Evolutionary conservation across 2,888 invertebrate species (phyloP), one percentile per base, ranked within the genome.

Genomic region (Ganaspis brasiliensis): DNA sequence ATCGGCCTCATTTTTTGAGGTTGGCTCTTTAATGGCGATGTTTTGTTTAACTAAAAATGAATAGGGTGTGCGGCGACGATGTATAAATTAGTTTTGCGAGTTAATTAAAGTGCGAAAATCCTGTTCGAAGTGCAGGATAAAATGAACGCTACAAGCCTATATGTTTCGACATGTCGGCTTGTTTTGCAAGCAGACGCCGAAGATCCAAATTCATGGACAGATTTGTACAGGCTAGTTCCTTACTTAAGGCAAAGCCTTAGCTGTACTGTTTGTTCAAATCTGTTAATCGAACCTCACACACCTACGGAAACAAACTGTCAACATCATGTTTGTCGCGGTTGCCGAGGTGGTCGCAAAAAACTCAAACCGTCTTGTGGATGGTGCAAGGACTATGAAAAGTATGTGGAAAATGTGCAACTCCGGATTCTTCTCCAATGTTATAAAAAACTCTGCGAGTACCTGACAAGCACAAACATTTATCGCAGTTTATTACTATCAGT

Each of bases 181-280:
- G 95, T 96, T 87, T 93, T 97, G 88, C 94, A 95, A 91, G 95
- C 96, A 76, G 94, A 96, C 86, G 93, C 94, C 63, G 93, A 94
- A 77, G 95, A 95, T 90, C 94, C 95, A 83, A 94, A 94, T 89
- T 94, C 95, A 75, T 96, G 96, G 95, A 94, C 94, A 73, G 97
- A 97, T 92, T 93, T 98, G 85, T 96, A 96, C 92, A 94, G 96
- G 85, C 94, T 96, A 87, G 94, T 98, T 85, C 96, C 97, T 5
- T 96, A 96, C 92, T 93, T 98, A 89, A 94, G 97, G 77, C 97
- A 97, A 91, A 96, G 97, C 81, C 93, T 98, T 86, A 96, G 97
- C 84, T 98, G 98, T 92, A 96, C 96, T 75, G 97, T 98, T 74
- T 98, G 98, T 92, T 95, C 96, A 79, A 95, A 96, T 89, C 93